Base-by-base conservation (phyloP, 2,888 invertebrate genomes). In the Metalampra italica region DNA sequence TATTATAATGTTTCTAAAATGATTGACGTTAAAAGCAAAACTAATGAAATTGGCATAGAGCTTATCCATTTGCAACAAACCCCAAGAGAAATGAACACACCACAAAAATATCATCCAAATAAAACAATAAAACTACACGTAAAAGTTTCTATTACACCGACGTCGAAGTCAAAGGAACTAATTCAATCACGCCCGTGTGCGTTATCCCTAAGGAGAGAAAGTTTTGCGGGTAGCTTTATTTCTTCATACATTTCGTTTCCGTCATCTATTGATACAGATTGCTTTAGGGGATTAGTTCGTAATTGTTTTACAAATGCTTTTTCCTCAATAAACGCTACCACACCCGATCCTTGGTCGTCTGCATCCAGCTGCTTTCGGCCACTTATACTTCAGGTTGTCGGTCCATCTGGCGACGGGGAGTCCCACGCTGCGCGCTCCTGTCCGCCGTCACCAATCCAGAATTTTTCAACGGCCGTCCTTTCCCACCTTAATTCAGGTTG, bases 131-230 rank as follows among this genome's bases (percentile, higher is more conserved):
- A 22, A 22, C 22, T 22, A 22, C 22, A 3, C 22, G 22, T 5
- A 40, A 48, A 36, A 44, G 40, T 49, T 55, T 47, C 50, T 30
- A 52, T 56, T 50, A 56, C 56, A 53, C 52, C 50, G 50, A 53
- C 49, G 46, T 32, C 41, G 36, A 45, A 55, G 32, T 45, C 36
- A 32, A 9, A 49, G 41, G 53, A 71, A 75, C 72, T 75, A 73
- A 73, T 75, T 75, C 72, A 75, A 75, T 75, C 71, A 69, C 59
- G 53, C 52, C 54, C 56, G 57, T 60, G 62, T 51, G 52, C 51
- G 56, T 36, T 46, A 43, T 54, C 54, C 52, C 55, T 29, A 38
- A 59, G 74, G 77, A 70, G 62, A 50, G 41, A 57, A 72, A 72
- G 63, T 75, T n/a, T 73, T 64, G 61, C 64, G 61, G 62, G 58